phyloP scores from a whole-genome alignment of 2,113 vertebrate genomes.

The Channa maculata region DNA sequence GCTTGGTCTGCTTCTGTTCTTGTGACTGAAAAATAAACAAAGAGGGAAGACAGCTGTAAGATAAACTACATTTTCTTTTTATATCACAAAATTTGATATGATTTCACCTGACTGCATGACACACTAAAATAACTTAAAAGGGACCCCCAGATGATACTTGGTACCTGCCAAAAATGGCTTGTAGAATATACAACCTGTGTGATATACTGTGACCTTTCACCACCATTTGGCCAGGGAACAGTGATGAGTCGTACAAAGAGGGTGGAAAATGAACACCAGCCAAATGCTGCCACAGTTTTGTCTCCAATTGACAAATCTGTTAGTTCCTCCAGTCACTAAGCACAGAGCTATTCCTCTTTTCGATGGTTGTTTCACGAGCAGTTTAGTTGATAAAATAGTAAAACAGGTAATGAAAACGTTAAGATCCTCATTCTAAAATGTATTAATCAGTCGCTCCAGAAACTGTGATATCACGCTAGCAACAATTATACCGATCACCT shows the following conservation, averaged over 20 bases:
- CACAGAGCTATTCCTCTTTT: background rate
- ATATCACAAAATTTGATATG: constrained; percentile 9
- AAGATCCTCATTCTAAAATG: too few relatives aligned
- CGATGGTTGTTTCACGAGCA: constrained; percentile 6
- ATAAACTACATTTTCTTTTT: background rate
- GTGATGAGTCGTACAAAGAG: background rate
- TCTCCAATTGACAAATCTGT: constrained; percentile 11
- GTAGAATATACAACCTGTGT: constrained; percentile 12
- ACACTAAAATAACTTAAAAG: background rate
- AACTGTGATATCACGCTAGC: too few relatives aligned
- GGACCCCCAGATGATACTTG: constrained; percentile 1
- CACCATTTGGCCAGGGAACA: constrained; percentile 12
- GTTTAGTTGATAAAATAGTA: background rate
- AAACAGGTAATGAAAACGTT: background rate
- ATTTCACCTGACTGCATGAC: constrained; percentile 1
- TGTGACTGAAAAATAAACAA: constrained; percentile 43
- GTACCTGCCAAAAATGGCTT: background rate
- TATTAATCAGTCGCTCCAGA: too few relatives aligned
- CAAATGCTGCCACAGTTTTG: background rate
- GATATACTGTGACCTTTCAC: constrained; percentile 11
- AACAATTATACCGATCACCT: too few relatives aligned
- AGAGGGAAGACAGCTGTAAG: constrained; percentile 12
- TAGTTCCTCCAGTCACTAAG: background rate
- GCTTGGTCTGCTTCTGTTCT: constrained; percentile 42
- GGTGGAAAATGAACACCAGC: constrained; percentile 17